Evolutionary conservation across 2,113 vertebrate species (phyloP), one percentile per base, ranked within the genome.

Genomic region (Syrrhaptes paradoxus): DNA sequence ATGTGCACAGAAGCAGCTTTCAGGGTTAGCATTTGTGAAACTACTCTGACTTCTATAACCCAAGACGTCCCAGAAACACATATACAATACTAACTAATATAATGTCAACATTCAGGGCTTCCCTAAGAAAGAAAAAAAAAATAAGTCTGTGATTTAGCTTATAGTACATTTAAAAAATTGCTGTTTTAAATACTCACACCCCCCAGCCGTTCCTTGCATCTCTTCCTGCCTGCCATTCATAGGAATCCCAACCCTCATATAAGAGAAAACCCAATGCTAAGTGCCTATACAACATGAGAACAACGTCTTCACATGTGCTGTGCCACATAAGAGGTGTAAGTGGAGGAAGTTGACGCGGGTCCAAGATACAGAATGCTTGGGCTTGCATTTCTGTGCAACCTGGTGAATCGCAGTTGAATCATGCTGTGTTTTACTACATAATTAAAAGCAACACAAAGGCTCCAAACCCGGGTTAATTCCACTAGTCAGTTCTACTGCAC

Each of bases 261-360:
- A 58, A 46, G 49, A 49, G 22, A 73, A 55, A 66, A 20, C 12
- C 19, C 54, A 24, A 74, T 3, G 7, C 28, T 21, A 34, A 81
- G 68, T 22, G 25, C 38, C n/a, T 9, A 4, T 10, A 34, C 6
- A 48, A 24, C 10, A 13, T 0, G 10, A 62, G 29, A 86, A 62
- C 6, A 77, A 48, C 0, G 4, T 83, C 52, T 25, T 46, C 11
- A 9, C 0, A 0, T 19, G 52, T 70, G 12, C 13, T 1, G 13
- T 43, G 61, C 16, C 24, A 49, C 0, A 0, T 8, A 48, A 62
- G 38, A 1, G 4, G 7, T 26, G 13, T 3, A 13, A 57, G 17
- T 9, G 41, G 20, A 86, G 28, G 43, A 65, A 73, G 41, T 18
- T 24, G 29, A n/a, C 0, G 25, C 10, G 25, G 13, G 12, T 24